Conservation (phyloP, 2,113 vertebrate species). For the Oryzias javanicus region DNA sequence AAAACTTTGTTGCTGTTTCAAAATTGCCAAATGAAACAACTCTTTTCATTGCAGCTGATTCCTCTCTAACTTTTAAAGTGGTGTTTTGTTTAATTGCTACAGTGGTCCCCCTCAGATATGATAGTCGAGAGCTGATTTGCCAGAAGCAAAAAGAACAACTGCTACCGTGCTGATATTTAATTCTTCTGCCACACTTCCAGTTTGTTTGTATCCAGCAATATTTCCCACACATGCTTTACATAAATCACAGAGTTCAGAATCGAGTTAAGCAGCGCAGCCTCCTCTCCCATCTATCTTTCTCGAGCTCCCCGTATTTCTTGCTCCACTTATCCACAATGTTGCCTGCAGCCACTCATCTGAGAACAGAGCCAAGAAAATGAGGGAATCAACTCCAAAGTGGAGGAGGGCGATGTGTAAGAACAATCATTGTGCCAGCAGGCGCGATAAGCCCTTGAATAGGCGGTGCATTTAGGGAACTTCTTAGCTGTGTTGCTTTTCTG, state of each 20-base stretch:
- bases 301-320: conserved; percentile 35
- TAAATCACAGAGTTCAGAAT: conserved; percentile 40
- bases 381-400: conserved; percentile 56
- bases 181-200: neutral
- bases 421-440: conserved; percentile 52
- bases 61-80: too few relatives aligned
- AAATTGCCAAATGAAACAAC: too few relatives aligned
- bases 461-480: conserved; percentile 52
- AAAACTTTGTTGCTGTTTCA: too few relatives aligned
- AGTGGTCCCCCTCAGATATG: neutral
- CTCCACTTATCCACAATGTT: conserved; percentile 55
- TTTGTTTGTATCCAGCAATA: conserved; percentile 11
- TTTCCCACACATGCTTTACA: conserved; percentile 31
- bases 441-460: conserved; percentile 52
- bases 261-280: conserved; percentile 34
- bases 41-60: too few relatives aligned
- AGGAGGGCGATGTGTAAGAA: conserved; percentile 61
- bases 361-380: conserved; percentile 59
- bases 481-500: conserved; percentile 40
- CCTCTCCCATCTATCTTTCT: conserved; percentile 34
- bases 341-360: conserved; percentile 65
- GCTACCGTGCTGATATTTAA: neutral
- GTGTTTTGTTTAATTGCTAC: neutral
- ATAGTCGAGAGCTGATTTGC: neutral
- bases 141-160: neutral